Evolutionary conservation across 2,113 vertebrate genomes (phyloP), one percentile per base, ranked within the genome.

Genomic region (Sturnira hondurensis): DNA sequence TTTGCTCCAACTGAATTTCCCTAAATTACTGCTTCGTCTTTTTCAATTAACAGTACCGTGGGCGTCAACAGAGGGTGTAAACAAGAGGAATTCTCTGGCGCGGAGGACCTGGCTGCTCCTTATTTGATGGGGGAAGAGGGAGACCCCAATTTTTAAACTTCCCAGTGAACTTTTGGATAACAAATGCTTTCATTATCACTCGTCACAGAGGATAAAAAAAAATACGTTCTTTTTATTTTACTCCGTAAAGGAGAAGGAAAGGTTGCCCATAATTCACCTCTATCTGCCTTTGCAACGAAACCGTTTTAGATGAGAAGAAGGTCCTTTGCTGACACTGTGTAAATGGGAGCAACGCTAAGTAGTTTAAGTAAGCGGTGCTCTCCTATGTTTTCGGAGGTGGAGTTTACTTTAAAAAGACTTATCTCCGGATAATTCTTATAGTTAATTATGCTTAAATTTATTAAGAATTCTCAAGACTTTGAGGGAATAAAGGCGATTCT

Each of bases 391-490:
- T 88, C 58, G 61, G 47, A 86, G 63, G 12, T 38, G 12, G 31
- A 38, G 50, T 54, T 19, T 82, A n/a, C 56, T 89, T 88, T 68
- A 86, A 97, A 76, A 22, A 92, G 38, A 26, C n/a, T 24, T 33
- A 33, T 74, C 31, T 89, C 47, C 78, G 24, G 26, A n/a, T 50
- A 82, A 74, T 93, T 90, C 61, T 84, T 92, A 36, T 20, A 85
- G 33, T 67, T 88, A 63, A 81, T 86, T 93, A 87, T 86, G 63
- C 58, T 91, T 71, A 86, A 96, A 36, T 73, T 71, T 58, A 58
- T 86, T 92, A 89, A 73, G 77, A 86, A 86, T 89, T 94, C 38
- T 81, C 70, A 70, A 95, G 67, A 43, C 50, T 68, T 83, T 78
- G 31, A 28, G 52, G 91, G 33, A 92, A 82, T 88, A 73, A 28